Evolutionary conservation across 2,113 vertebrate genomes (phyloP).

Genomic region (Miniopterus natalensis): DNA sequence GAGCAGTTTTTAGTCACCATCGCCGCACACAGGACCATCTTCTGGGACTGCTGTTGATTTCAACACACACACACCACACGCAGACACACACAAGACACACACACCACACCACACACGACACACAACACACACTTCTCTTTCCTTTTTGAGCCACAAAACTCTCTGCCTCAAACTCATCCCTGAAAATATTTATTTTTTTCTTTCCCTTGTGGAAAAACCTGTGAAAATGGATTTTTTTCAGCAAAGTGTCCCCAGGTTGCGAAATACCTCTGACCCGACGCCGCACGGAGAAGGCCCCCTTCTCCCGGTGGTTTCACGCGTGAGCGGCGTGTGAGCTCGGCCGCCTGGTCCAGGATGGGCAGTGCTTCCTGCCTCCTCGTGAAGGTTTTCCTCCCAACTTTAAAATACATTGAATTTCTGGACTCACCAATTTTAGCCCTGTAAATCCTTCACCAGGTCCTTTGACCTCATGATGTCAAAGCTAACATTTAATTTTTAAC

Average conservation of each 20-base stretch:
- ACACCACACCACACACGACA: no score
- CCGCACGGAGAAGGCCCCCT: background rate
- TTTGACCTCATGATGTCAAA: background rate
- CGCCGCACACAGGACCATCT: background rate
- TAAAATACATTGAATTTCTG: background rate
- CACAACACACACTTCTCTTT: background rate
- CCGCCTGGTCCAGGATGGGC: background rate
- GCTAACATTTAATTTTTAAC: constrained; percentile 69
- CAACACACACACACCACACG: background rate
- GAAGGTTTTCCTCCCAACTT: background rate
- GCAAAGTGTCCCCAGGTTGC: background rate
- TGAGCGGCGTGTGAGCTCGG: no score
- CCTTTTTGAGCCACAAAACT: background rate
- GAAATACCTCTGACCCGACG: background rate
- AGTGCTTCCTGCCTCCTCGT: background rate
- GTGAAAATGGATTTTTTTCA: background rate
- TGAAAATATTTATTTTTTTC: background rate
- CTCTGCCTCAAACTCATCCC: background rate
- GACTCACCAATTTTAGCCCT: background rate
- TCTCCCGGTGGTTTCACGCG: no score
- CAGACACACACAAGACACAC: background rate
- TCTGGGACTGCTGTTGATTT: background rate
- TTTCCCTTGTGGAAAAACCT: background rate
- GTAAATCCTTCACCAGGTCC: background rate
- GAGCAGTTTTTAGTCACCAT: background rate